phyloP scores from a whole-genome alignment of 2,797 vertebrate species.

The Oreortyx pictus region DNA sequence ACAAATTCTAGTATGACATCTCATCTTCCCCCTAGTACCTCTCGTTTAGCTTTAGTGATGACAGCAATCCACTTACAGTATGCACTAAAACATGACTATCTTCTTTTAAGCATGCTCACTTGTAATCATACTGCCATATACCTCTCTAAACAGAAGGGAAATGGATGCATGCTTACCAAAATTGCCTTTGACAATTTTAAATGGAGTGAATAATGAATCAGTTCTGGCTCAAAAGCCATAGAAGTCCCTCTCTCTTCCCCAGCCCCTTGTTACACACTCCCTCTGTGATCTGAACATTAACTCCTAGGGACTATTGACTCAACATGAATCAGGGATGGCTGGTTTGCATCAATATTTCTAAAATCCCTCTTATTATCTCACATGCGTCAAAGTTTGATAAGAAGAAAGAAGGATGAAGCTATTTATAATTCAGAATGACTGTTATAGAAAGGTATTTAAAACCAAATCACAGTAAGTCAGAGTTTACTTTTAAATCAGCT shows the following conservation, averaged over 20 bases:
- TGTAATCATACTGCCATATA: slow-evolving; percentile 51
- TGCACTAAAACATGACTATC: slow-evolving; percentile 53
- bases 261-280: slow-evolving; percentile 13
- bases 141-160: slow-evolving; percentile 55
- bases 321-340: slow-evolving; percentile 65
- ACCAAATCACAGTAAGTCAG: slow-evolving; percentile 43
- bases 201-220: slow-evolving; percentile 56
- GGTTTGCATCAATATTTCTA: slow-evolving; percentile 73
- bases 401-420: slow-evolving; percentile 70
- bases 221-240: slow-evolving; percentile 45
- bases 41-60: slow-evolving; percentile 56
- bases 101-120: slow-evolving; percentile 64
- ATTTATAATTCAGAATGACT: slow-evolving; percentile 73
- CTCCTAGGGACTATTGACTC: slow-evolving; percentile 55
- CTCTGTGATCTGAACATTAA: slow-evolving; percentile 47
- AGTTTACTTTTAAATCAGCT: slow-evolving; percentile 67
- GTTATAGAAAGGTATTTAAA: slow-evolving; percentile 69
- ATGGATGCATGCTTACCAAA: slow-evolving; percentile 33
- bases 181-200: slow-evolving; percentile 59
- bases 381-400: slow-evolving; percentile 75
- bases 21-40: slow-evolving; percentile 38
- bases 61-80: slow-evolving; percentile 70
- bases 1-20: slow-evolving; percentile 35
- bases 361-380: slow-evolving; percentile 75
- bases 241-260: slow-evolving; percentile 10